Conservation (phyloP, 1,140 invertebrate genomes). For the Bradysia coprophila region DNA sequence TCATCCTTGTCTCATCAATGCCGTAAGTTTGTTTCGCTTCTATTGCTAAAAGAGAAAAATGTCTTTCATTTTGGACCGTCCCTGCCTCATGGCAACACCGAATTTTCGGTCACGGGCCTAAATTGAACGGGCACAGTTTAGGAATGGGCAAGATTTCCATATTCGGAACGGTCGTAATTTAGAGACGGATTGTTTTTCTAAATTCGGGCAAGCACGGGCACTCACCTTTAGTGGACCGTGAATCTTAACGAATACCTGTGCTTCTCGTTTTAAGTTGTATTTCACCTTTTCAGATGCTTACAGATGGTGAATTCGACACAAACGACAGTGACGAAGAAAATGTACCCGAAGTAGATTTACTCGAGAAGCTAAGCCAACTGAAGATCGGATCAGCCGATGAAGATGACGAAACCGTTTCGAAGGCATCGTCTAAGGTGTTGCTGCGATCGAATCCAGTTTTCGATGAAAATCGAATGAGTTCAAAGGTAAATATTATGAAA, state of each 20-base stretch:
- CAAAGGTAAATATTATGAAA: conserved; percentile 33
- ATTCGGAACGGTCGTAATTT: too few relatives aligned
- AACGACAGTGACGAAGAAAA: conserved; percentile 21
- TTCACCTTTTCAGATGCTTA: conserved; percentile 36
- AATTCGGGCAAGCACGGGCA: too few relatives aligned
- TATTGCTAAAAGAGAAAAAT: too few relatives aligned
- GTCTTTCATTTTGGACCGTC: too few relatives aligned
- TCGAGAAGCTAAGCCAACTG: conserved; percentile 34
- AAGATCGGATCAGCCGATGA: conserved; percentile 11
- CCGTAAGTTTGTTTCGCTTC: conserved; percentile 10
- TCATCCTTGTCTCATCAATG: conserved; percentile 59
- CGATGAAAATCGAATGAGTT: conserved; percentile 30
- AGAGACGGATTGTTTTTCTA: too few relatives aligned
- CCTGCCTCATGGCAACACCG: too few relatives aligned
- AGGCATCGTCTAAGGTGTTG: conserved; percentile 32
- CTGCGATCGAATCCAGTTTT: conserved; percentile 52
- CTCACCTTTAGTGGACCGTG: too few relatives aligned
- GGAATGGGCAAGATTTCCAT: too few relatives aligned
- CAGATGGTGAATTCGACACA: conserved; percentile 27
- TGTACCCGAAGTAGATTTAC: conserved; percentile 31
- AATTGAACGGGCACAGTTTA: too few relatives aligned
- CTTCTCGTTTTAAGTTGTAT: too few relatives aligned
- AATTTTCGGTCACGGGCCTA: too few relatives aligned
- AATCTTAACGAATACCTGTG: too few relatives aligned
- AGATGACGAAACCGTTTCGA: conserved; percentile 20